These are phyloP conservation scores for Stenurella melanura DNA, from an alignment of 2,888 invertebrate species.

Conservation along the genomic window DNA sequence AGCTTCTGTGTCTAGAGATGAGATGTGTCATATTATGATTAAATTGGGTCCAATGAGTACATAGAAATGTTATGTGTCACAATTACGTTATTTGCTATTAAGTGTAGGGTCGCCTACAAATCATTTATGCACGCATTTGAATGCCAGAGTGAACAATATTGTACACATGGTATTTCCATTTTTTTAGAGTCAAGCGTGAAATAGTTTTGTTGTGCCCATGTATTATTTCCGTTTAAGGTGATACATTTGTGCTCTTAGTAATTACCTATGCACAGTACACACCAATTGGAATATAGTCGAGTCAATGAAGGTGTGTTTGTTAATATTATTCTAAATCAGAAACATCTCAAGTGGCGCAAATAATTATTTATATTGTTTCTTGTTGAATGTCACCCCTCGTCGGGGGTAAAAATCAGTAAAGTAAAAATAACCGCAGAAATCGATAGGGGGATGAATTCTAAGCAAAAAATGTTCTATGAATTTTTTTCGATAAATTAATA, in stretches of 20 bases:
- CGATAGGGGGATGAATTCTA: too few species aligned
- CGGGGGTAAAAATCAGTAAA: too few species aligned
- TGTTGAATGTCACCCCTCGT: too few species aligned
- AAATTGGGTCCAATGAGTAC: slow-evolving; percentile 49
- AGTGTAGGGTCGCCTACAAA: slow-evolving; percentile 11
- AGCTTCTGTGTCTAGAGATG: slow-evolving; percentile 1
- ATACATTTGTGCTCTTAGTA: neutral
- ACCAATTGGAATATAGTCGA: too few species aligned
- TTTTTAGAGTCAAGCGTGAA: slow-evolving; percentile 18
- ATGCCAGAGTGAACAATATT: slow-evolving; percentile 15
- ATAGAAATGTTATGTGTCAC: slow-evolving; percentile 51
- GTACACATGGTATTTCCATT: slow-evolving; percentile 13
- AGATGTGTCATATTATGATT: slow-evolving; percentile 44
- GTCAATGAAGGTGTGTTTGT: too few species aligned
- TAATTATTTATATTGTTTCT: too few species aligned
- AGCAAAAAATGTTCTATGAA: too few species aligned
- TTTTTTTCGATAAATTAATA: too few species aligned
- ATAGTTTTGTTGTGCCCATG: neutral
- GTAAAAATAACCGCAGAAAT: too few species aligned
- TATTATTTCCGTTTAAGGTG: slow-evolving; percentile 10
- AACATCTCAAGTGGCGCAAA: too few species aligned
- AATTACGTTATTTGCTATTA: slow-evolving; percentile 32
- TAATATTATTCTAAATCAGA: too few species aligned
- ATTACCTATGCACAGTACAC: too few species aligned
- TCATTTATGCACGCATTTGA: slow-evolving; percentile 8